Conservation (phyloP, 2,888 invertebrate genomes). For the Lepidochitona cinerea region DNA sequence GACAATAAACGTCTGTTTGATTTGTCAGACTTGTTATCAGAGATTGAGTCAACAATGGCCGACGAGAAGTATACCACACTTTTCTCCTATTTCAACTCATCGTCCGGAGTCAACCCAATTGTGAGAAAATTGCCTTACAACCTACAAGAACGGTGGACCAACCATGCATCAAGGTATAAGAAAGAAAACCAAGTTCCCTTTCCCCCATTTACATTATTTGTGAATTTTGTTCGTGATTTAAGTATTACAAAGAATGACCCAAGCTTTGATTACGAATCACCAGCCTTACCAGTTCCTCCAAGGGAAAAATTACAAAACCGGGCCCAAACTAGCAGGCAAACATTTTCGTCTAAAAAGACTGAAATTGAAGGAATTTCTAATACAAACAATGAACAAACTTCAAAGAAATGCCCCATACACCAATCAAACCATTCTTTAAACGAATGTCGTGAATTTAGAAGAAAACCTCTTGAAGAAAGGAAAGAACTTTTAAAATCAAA, state of each 20-base stretch:
- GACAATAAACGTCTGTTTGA: neutral
- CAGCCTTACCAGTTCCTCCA: no score
- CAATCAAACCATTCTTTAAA: no score
- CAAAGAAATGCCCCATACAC: no score
- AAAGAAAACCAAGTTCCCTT: neutral
- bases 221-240: neutral
- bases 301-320: no score
- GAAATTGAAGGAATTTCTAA: no score
- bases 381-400: no score
- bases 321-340: no score
- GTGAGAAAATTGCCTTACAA: neutral
- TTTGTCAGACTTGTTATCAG: neutral
- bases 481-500: no score
- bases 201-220: neutral
- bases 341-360: no score
- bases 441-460: no score
- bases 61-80: neutral
- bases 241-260: neutral
- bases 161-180: neutral
- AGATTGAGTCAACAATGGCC: neutral
- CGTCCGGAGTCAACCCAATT: no score
- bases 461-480: no score
- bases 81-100: neutral
- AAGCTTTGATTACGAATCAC: neutral
- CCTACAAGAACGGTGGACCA: neutral